phyloP scores from a whole-genome alignment of 53 echinoderm and acorn worm genomes.

The Paelopatides confundens region DNA sequence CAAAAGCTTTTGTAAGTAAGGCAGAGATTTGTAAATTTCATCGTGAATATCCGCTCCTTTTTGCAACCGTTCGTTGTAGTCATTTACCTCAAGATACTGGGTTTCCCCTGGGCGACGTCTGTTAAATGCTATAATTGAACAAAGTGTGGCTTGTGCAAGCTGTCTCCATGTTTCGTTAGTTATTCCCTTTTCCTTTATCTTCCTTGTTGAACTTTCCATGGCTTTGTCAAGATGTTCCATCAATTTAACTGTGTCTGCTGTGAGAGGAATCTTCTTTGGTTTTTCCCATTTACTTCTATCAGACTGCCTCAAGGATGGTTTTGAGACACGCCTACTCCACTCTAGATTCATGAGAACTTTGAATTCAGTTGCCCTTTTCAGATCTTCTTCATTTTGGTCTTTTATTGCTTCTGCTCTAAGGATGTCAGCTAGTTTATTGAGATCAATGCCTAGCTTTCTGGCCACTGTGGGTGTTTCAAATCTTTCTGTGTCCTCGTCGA shows the following conservation, averaged over 20 bases:
- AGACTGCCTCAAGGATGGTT: slow-evolving; percentile 29
- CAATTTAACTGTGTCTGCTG: slow-evolving; percentile 24
- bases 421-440: slow-evolving; percentile 54
- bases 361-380: slow-evolving; percentile 21
- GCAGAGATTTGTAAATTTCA: slow-evolving; percentile 31
- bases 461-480: slow-evolving; percentile 47
- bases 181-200: slow-evolving; percentile 20
- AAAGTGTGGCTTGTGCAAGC: slow-evolving; percentile 30
- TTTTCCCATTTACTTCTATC: slow-evolving; percentile 19
- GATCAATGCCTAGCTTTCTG: slow-evolving; percentile 44
- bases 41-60: slow-evolving; percentile 42
- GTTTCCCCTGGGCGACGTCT: slow-evolving; percentile 59
- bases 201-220: not conserved
- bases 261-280: slow-evolving; percentile 33
- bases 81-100: slow-evolving; percentile 46
- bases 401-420: slow-evolving; percentile 34
- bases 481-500: slow-evolving; percentile 31
- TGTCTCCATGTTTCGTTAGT: slow-evolving; percentile 15
- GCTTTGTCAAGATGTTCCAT: slow-evolving; percentile 21
- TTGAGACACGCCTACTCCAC: slow-evolving; percentile 49
- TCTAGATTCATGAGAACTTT: slow-evolving; percentile 47
- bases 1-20: slow-evolving; percentile 31
- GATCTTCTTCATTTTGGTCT: slow-evolving; percentile 7
- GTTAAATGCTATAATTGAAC: slow-evolving; percentile 40
- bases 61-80: slow-evolving; percentile 19